Evolutionary conservation across 2,888 invertebrate genomes (phyloP).

Genomic region (Dryadula phaetusa): DNA sequence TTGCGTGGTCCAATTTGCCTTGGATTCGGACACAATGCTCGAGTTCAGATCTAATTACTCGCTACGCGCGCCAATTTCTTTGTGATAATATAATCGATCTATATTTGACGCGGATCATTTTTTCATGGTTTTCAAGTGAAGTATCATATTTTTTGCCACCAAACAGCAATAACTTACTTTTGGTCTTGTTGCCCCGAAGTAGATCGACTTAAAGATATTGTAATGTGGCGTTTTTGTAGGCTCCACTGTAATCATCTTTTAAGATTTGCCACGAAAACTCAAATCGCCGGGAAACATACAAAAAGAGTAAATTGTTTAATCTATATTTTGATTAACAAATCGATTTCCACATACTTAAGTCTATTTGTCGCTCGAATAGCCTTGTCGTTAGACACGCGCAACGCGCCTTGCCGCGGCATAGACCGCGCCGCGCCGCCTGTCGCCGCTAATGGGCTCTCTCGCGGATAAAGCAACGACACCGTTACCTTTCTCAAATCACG

Average conservation of each 20-base stretch:
- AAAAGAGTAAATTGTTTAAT: constrained; percentile 39
- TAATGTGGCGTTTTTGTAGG: constrained; percentile 40
- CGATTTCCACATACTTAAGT: constrained; percentile 53
- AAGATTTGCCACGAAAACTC: constrained; percentile 37
- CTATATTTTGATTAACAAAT: constrained; percentile 59
- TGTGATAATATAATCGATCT: constrained; percentile 59
- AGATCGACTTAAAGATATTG: constrained; percentile 45
- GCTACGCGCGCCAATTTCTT: constrained; percentile 62
- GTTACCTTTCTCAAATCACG: constrained; percentile 85
- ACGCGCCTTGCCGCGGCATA: constrained; percentile 27
- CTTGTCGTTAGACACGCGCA: constrained; percentile 48
- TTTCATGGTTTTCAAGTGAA: constrained; percentile 49
- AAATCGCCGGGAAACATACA: constrained; percentile 39
- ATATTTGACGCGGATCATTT: constrained; percentile 53
- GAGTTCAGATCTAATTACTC: constrained; percentile 70
- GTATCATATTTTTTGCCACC: constrained; percentile 49
- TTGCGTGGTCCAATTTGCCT: constrained; percentile 75
- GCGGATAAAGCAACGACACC: constrained; percentile 82
- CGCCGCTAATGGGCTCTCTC: constrained; percentile 71
- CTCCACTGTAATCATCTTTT: constrained; percentile 34
- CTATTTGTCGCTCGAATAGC: constrained; percentile 48
- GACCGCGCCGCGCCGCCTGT: constrained; percentile 55
- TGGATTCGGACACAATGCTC: constrained; percentile 65
- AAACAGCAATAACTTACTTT: constrained; percentile 41
- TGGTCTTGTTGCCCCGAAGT: constrained; percentile 40